Percentiles rank a stretch among this genome's conserved stretches.
phyloP scores from a whole-genome alignment of 2,888 invertebrate species.

The Ptilodon capucinus region DNA sequence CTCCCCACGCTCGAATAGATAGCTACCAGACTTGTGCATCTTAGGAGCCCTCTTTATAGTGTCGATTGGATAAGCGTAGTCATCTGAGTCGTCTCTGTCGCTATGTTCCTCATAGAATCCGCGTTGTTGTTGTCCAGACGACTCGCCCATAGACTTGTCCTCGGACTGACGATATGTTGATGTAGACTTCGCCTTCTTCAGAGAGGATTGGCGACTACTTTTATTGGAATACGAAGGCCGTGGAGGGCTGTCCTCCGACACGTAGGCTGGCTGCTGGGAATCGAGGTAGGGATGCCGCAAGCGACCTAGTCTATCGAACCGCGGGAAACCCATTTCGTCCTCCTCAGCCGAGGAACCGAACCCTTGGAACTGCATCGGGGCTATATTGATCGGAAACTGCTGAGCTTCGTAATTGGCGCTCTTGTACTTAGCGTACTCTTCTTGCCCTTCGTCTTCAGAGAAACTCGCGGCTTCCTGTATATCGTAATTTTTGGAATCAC shows the following conservation, averaged over 20 bases:
- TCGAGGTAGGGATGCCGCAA: slow-evolving; percentile 78
- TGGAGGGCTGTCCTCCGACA: slow-evolving; percentile 77
- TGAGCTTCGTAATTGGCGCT: slow-evolving; percentile 66
- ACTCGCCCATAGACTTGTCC: slow-evolving; percentile 60
- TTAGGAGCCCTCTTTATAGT: slow-evolving; percentile 79
- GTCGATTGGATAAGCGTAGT: slow-evolving; percentile 77
- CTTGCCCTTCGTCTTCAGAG: slow-evolving; percentile 82
- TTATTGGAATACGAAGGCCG: slow-evolving; percentile 72
- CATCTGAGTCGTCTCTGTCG: slow-evolving; percentile 76
- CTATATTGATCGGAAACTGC: slow-evolving; percentile 72
- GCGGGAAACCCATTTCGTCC: slow-evolving; percentile 86
- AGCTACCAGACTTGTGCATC: slow-evolving; percentile 67
- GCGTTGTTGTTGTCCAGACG: slow-evolving; percentile 59
- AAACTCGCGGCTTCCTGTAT: slow-evolving; percentile 66
- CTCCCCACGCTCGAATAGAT: slow-evolving; percentile 70
- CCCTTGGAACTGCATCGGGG: slow-evolving; percentile 82
- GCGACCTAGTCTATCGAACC: slow-evolving; percentile 83
- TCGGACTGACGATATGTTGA: slow-evolving; percentile 63
- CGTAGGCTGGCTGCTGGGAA: slow-evolving; percentile 72
- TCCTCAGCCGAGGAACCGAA: slow-evolving; percentile 85
- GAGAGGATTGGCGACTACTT: slow-evolving; percentile 74
- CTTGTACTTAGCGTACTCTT: slow-evolving; percentile 72
- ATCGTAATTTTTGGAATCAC: slow-evolving; percentile 71
- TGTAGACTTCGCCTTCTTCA: slow-evolving; percentile 68
- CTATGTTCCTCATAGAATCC: slow-evolving; percentile 71